Base-by-base conservation (phyloP, 1,140 invertebrate species). In the Dufourea novaeangliae region DNA sequence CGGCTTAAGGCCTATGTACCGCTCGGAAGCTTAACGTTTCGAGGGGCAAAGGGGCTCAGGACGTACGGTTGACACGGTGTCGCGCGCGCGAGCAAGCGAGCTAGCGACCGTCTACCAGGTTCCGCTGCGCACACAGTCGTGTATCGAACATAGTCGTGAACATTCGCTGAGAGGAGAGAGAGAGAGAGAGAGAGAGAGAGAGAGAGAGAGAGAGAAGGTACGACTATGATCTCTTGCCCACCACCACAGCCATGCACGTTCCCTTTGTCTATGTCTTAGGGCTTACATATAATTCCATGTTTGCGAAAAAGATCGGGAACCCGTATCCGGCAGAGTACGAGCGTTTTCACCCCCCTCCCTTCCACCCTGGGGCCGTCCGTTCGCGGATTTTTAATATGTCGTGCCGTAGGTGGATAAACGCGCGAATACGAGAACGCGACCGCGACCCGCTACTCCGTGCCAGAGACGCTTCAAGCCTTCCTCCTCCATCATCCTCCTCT, bases 181-280 rank as follows among this genome's bases (percentile, higher is more conserved):
- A 50, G 46, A 50, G 5, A n/a, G 17, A 46, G 44, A 46, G 44
- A 46, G 44, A 20, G 17, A 50, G 46, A 50, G 20, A n/a, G 46
- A 50, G 20, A n/a, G 46, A 50, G 6, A 46, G 41, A 20, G 41
- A 17, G 41, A 20, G 2, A 20, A 2, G 41, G 25, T 10, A 1
- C n/a, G 44, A 37, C 20, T n/a, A 22, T 8, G 37, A 2, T 76
- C 56, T 56, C 75, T 71, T 82, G 46, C 52, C 29, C 44, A 34
- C 27, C 39, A 32, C n/a, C 63, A 37, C 69, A 52, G 59, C 41
- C n/a, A 27, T 50, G 68, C 71, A 11, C 41, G 56, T 72, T 46
- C 72, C 87, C 88, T 92, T 92, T 92, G 91, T 92, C 91, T 91
- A 90, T 90, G 91, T 91, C 91, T 92, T 92, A 92, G 66, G 86